A percentile compares a stretch with the other conserved stretches of the same genome.
Evolutionary conservation across 2,888 invertebrate species (phyloP).

Genomic region (Agrenia bidenticulata): DNA sequence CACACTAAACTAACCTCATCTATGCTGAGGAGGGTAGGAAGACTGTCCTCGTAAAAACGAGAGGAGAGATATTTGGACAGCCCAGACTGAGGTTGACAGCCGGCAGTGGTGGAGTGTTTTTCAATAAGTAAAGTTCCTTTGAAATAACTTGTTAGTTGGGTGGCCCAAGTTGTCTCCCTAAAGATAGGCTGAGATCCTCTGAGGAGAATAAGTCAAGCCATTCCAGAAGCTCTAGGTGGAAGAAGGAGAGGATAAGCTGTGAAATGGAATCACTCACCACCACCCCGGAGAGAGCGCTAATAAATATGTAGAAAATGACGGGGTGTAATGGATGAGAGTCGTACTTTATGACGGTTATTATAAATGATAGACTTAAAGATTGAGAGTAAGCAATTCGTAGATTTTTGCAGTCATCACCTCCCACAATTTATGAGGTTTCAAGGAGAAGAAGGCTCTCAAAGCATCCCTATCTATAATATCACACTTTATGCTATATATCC

Average conservation of each 20-base stretch:
- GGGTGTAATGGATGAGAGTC: not conserved
- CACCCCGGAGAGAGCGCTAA: not conserved
- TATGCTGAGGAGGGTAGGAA: not conserved
- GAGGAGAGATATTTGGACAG: not conserved
- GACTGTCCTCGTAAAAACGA: not conserved
- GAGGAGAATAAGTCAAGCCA: too few species aligned
- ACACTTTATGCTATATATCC: not conserved
- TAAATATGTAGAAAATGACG: conserved; percentile 1
- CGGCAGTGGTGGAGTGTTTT: conserved; percentile 2
- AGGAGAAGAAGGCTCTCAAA: not conserved
- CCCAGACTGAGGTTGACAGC: not conserved
- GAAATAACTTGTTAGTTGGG: too few species aligned
- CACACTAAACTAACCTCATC: too few species aligned
- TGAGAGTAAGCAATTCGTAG: conserved; percentile 5
- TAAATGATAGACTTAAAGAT: conserved; percentile 18
- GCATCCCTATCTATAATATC: too few species aligned
- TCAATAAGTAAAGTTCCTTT: too few species aligned
- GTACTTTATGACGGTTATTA: conserved; percentile 16
- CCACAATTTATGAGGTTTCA: not conserved
- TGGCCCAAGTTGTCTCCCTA: too few species aligned
- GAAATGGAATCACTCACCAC: too few species aligned
- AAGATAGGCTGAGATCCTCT: too few species aligned
- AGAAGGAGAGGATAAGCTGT: too few species aligned
- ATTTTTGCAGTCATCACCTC: conserved; percentile 21
- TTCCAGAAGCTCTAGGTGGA: too few species aligned